Evolutionary conservation across 2,888 invertebrate genomes (phyloP).

Genomic region (Chrysomela aeneicollis): DNA sequence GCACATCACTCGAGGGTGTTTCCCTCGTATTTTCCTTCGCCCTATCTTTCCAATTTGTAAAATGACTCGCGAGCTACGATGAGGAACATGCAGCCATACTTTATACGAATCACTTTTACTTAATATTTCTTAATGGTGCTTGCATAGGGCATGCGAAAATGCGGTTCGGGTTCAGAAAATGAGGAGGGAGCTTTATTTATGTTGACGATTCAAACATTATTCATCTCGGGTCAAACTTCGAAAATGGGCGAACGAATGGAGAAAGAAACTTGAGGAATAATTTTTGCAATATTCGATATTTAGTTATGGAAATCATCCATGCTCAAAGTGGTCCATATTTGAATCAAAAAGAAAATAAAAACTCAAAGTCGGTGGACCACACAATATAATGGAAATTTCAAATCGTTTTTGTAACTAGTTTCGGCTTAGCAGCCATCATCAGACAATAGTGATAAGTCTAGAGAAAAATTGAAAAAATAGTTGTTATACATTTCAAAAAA

Average conservation of each 20-base stretch:
- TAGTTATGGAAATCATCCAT: no score
- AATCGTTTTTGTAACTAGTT: no score
- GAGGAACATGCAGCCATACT: conserved; percentile 8
- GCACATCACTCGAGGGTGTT: conserved; percentile 13
- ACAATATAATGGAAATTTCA: no score
- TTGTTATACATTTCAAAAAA: no score
- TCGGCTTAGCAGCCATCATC: no score
- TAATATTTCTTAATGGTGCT: conserved; percentile 6
- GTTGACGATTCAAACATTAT: not conserved
- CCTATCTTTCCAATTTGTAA: conserved; percentile 14
- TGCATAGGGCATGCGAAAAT: not conserved
- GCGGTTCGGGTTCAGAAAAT: conserved; percentile 1
- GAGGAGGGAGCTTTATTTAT: not conserved
- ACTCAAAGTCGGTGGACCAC: no score
- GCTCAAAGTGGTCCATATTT: no score
- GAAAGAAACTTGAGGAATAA: no score
- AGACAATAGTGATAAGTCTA: no score
- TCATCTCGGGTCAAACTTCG: not conserved
- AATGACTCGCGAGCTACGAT: conserved; percentile 13
- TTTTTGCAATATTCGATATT: no score
- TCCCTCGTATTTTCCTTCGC: conserved; percentile 9
- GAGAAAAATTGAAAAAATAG: no score
- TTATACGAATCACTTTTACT: conserved; percentile 4
- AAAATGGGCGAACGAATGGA: not conserved
- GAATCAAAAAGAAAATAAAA: no score